Conservation (phyloP, 92 coral and sea anemone species). For the Palythoa caribaeorum region DNA sequence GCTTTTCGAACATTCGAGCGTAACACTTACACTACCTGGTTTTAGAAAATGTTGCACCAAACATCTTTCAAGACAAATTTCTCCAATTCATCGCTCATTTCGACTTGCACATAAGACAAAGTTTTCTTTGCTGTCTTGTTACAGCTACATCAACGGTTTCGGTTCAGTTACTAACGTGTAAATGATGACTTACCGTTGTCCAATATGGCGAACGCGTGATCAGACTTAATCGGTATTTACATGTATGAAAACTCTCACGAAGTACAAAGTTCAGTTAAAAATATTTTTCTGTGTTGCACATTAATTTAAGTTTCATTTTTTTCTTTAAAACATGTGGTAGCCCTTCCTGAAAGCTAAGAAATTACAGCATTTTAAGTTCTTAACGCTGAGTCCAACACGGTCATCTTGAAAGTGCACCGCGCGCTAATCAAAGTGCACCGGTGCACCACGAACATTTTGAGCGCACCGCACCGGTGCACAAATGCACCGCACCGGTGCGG, state of each 20-base stretch:
- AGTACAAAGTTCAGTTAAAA: neutral
- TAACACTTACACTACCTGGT: slow-evolving; percentile 7
- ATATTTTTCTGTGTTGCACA: slow-evolving; percentile 11
- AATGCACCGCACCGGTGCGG: neutral
- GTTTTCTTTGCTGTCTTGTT: neutral
- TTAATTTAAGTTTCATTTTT: slow-evolving; percentile 1
- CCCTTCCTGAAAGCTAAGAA: slow-evolving; percentile 7
- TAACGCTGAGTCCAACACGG: slow-evolving; percentile 8
- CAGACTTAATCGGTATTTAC: slow-evolving; percentile 11
- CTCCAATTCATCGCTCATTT: slow-evolving; percentile 10
- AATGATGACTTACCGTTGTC: neutral
- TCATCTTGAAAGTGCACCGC: neutral
- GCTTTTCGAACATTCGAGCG: neutral
- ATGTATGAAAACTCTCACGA: neutral
- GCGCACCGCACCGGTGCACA: too few relatives aligned
- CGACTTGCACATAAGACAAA: slow-evolving; percentile 28
- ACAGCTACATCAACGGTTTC: neutral
- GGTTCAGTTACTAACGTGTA: neutral
- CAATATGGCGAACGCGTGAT: slow-evolving; percentile 2
- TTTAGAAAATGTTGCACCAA: slow-evolving; percentile 5
- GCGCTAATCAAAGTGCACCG: neutral
- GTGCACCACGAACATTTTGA: neutral
- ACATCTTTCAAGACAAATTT: neutral
- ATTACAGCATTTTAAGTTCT: neutral
- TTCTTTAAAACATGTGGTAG: slow-evolving; percentile 8